Evolutionary conservation across 2,113 vertebrate species (phyloP), one percentile per base, ranked within the genome.

Genomic region (Podarcis raffonei): DNA sequence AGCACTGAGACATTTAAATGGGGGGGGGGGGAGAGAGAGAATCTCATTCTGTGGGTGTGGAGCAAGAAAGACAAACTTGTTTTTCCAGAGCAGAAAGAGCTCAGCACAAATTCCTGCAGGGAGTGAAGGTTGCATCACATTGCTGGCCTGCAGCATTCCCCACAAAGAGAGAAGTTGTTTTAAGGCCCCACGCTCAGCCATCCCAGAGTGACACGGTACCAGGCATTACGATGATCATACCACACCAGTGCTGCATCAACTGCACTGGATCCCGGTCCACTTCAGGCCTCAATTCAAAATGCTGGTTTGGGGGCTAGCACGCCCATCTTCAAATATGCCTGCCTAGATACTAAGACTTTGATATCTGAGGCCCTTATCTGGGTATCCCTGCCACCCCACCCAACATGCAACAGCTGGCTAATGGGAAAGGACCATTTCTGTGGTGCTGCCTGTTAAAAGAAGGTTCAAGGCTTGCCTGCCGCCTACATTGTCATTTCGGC

Each of bases 51-150:
- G 69, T 42, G 39, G 68, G 85, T 87, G 65, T 83, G 35, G 74
- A 79, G 23, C n/a, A 76, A 77, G 42, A 53, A 76, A 68, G 81
- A 30, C 62, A 84, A 89, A 89, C 87, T 89, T 84, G 87, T 89
- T 89, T 83, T 89, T 84, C 81, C n/a, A 89, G 87, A 69, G 35
- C 39, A 77, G 59, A 88, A 88, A 88, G 35, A 82, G 37, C 37
- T 78, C 62, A 53, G 32, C 48, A 42, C 4, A 80, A 62, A 85
- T 35, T 85, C 68, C 77, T 66, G 68, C 22, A 65, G 22, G 84
- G n/a, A 39, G 23, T 27, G 71, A 71, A 37, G 68, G 27, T 59
- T 71, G 32, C 25, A 57, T 78, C 59, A 83, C 59, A 53, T 18
- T 6, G 35, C 59, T 83, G 68, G 37, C 22, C 37, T 68, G 30